Evolutionary conservation across 2,797 vertebrate species (phyloP), one percentile per base, ranked within the genome.

Genomic region (Peromyscus attwateri): DNA sequence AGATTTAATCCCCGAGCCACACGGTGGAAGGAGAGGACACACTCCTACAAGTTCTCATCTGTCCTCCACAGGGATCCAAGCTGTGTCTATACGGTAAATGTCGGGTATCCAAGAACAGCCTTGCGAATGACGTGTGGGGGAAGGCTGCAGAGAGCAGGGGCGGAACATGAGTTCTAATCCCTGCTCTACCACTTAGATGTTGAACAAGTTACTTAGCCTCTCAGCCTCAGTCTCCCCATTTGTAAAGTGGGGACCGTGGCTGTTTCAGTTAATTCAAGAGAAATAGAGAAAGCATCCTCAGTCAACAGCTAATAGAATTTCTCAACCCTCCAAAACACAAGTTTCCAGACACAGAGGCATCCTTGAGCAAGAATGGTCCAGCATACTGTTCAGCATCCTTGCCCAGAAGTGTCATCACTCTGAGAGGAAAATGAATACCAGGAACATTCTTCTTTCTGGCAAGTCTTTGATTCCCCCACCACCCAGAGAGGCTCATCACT

Each of bases 211-310:
- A 21, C 27, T 27, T 27, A 55, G 46, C 1, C 3, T 83, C 82
- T 92, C 70, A 89, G 43, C 75, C 64, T 97, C 37, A 7, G 60
- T 93, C 52, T 90, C 92, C 43, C 52, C 55, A 52, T 76, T 75
- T 90, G 80, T 82, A 80, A 91, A 92, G 75, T 4, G 8, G 52
- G 29, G 2, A 34, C 34, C 12, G 25, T 75, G 2, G 0, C 29
- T 37, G 46, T 40, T 29, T 37, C 21, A 27, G 6, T 64, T 40
- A 40, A n/a, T 79, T 87, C 37, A 55, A 85, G 17, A 3, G 8
- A 89, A 92, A 31, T 31, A 43, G 57, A 92, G 77, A 70, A 90
- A 46, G 34, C 16, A 23, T 2, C 17, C n/a, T 1, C 40, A 13
- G 27, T 49, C 19, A 52, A 29, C 9, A 84, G 40, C 57, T n/a